phyloP scores from a whole-genome alignment of 2,113 vertebrate genomes.

The Gavialis gangeticus region DNA sequence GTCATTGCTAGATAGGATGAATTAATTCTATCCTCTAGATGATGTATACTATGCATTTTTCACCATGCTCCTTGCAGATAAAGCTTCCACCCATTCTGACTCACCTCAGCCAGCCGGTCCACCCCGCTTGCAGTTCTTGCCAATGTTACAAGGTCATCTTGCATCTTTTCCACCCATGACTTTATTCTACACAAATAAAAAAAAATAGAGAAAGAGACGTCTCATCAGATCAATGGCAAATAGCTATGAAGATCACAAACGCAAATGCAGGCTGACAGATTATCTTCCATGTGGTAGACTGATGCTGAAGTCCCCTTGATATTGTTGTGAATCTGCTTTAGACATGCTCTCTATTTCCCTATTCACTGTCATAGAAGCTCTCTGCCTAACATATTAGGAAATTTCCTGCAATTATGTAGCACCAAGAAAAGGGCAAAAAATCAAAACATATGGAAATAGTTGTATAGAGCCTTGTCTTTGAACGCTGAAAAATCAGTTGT shows the following conservation, averaged over 20 bases:
- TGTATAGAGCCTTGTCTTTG: background rate
- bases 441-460: background rate
- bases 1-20: background rate
- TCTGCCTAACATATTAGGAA: background rate
- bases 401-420: fast-evolving
- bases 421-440: background rate
- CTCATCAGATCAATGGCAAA: conserved; percentile 34
- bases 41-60: background rate
- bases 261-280: background rate
- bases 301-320: background rate
- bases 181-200: conserved; percentile 87
- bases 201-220: conserved; percentile 10
- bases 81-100: background rate
- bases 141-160: conserved; percentile 92
- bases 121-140: conserved; percentile 91
- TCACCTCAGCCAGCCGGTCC: conserved; percentile 87
- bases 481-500: background rate
- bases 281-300: background rate
- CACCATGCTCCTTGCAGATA: background rate
- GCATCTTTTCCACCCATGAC: conserved; percentile 97
- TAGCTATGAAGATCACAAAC: background rate
- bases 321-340: background rate
- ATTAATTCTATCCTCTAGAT: background rate
- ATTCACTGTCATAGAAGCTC: background rate
- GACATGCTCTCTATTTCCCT: background rate